Evolutionary conservation across 2,797 vertebrate genomes (phyloP).

Genomic region (Rousettus madagascariensis): DNA sequence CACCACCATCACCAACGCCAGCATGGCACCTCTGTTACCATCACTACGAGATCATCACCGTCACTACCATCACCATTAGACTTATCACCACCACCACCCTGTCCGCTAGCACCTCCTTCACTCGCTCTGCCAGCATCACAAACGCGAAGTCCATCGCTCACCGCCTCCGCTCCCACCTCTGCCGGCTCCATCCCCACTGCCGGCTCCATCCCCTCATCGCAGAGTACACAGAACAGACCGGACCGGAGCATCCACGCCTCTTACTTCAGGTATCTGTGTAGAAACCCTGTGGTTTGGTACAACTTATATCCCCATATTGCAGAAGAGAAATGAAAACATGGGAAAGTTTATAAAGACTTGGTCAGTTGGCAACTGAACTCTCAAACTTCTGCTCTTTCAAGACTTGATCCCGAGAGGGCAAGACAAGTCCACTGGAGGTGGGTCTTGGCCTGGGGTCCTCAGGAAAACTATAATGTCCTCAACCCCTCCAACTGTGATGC

Average conservation of each 20-base stretch:
- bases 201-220: rapidly evolving
- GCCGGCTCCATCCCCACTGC: rapidly evolving
- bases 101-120: not conserved
- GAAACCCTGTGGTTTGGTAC: not conserved
- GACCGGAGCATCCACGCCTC: rapidly evolving
- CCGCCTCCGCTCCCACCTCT: not conserved
- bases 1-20: too few species aligned
- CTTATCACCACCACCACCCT: too few species aligned
- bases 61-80: too few species aligned
- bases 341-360: not conserved
- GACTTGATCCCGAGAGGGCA: not conserved
- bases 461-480: not conserved
- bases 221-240: rapidly evolving
- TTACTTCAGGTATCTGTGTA: not conserved
- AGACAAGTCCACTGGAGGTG: not conserved
- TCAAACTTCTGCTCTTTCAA: not conserved
- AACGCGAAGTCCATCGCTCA: not conserved
- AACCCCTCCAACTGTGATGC: not conserved
- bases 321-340: not conserved
- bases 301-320: not conserved
- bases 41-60: not conserved
- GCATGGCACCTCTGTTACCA: not conserved
- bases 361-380: not conserved
- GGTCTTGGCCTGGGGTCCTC: not conserved
- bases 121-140: not conserved